A percentile compares a stretch with the other conserved stretches of the same genome.
These are phyloP conservation scores for Podarcis cretensis DNA, from an alignment of 2,113 vertebrate species.

Conservation along the genomic window DNA sequence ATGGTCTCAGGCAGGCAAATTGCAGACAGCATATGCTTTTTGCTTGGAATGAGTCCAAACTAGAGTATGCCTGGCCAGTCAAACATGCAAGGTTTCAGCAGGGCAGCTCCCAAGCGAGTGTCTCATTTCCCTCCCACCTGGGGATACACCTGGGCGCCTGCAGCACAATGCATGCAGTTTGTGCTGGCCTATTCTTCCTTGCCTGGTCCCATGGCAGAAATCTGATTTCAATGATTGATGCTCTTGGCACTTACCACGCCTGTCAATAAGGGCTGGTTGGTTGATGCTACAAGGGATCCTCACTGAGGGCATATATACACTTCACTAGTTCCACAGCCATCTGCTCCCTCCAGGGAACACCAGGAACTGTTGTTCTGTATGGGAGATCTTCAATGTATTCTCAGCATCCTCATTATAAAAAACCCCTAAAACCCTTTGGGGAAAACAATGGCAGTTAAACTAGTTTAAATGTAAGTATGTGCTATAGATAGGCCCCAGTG, in stretches of 20 bases:
- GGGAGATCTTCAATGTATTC: background rate
- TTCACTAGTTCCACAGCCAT: background rate
- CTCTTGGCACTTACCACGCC: conserved; percentile 3
- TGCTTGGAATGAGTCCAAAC: background rate
- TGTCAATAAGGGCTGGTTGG: background rate
- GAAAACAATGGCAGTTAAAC: background rate
- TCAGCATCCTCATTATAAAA: background rate
- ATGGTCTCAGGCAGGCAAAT: background rate
- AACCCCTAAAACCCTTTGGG: too few relatives aligned
- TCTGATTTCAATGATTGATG: conserved; percentile 18
- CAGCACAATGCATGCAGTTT: background rate
- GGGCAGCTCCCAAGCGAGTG: background rate
- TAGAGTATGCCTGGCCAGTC: background rate
- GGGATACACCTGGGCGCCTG: background rate
- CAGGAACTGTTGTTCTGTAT: background rate
- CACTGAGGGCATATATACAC: background rate
- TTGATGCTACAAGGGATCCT: background rate
- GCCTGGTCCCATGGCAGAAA: conserved; percentile 23
- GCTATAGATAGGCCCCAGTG: background rate
- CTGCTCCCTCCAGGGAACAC: background rate
- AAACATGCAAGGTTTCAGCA: background rate
- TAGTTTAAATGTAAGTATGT: background rate
- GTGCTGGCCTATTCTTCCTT: background rate
- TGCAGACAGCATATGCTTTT: background rate
- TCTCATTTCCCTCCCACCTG: background rate